Evolutionary conservation across 2,888 invertebrate species (phyloP).

Genomic region (Onthophagus sagittarius): DNA sequence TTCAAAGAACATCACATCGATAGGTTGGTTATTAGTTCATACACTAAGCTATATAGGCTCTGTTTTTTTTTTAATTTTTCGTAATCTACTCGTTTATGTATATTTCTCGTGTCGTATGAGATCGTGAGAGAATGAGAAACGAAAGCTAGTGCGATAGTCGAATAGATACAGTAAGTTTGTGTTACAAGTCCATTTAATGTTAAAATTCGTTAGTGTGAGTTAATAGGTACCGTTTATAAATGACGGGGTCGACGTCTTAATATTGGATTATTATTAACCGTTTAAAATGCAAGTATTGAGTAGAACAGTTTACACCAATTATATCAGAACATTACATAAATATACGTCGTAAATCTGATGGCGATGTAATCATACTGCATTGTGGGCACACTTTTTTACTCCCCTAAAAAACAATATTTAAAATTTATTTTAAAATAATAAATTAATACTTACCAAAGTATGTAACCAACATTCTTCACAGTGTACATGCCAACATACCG

Average conservation of each 20-base stretch:
- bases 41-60: background rate
- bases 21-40: background rate
- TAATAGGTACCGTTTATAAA: constrained; percentile 11
- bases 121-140: background rate
- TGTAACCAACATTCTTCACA: constrained; percentile 71
- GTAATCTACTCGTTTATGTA: background rate
- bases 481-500: constrained; percentile 68
- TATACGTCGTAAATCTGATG: constrained; percentile 81
- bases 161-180: constrained; percentile 1
- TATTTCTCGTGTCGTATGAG: background rate
- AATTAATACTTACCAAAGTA: constrained; percentile 50
- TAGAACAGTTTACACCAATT: constrained; percentile 3
- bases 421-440: constrained; percentile 15
- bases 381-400: constrained; percentile 92
- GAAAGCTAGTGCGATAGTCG: background rate
- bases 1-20: constrained; percentile 1
- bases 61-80: background rate
- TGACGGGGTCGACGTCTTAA: constrained; percentile 8
- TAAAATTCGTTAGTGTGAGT: constrained; percentile 19
- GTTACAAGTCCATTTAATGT: constrained; percentile 22
- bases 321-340: constrained; percentile 64
- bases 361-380: constrained; percentile 89
- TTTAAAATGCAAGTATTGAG: constrained; percentile 3
- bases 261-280: constrained; percentile 3
- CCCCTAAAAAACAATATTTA: constrained; percentile 53